These are phyloP conservation scores for Narcine bancroftii DNA, from an alignment of 2,113 vertebrate genomes.

Conservation along the genomic window DNA sequence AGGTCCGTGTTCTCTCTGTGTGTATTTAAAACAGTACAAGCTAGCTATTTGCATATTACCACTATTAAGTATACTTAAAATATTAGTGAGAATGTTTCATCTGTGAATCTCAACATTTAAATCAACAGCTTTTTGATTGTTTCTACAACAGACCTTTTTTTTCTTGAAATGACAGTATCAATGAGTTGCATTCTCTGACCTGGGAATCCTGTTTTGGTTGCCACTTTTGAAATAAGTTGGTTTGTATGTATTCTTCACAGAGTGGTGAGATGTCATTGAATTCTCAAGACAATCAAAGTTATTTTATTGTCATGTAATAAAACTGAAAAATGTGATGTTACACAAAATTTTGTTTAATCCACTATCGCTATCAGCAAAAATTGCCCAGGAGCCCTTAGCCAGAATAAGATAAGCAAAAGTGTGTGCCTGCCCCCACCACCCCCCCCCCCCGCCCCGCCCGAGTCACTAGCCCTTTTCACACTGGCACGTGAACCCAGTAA, in stretches of 20 bases:
- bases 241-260: not conserved
- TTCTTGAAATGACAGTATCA: not conserved
- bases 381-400: too few species aligned
- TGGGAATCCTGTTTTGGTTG: not conserved
- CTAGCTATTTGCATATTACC: not conserved
- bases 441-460: too few species aligned
- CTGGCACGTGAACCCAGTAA: too few species aligned
- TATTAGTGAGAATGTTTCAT: not conserved
- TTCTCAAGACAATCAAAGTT: not conserved
- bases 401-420: too few species aligned
- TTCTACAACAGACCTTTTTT: too few species aligned
- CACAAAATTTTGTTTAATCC: too few species aligned
- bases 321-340: too few species aligned
- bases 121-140: not conserved
- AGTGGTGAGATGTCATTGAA: not conserved
- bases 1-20: conserved; percentile 60
- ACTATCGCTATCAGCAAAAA: too few species aligned
- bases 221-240: not conserved
- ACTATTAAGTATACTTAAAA: not conserved
- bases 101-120: not conserved
- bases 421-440: too few species aligned
- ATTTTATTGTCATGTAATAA: too few species aligned
- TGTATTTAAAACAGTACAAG: not conserved
- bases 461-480: too few species aligned
- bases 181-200: not conserved